Evolutionary conservation across 2,113 vertebrate genomes (phyloP).

Genomic region (Cephalopterus ornatus): DNA sequence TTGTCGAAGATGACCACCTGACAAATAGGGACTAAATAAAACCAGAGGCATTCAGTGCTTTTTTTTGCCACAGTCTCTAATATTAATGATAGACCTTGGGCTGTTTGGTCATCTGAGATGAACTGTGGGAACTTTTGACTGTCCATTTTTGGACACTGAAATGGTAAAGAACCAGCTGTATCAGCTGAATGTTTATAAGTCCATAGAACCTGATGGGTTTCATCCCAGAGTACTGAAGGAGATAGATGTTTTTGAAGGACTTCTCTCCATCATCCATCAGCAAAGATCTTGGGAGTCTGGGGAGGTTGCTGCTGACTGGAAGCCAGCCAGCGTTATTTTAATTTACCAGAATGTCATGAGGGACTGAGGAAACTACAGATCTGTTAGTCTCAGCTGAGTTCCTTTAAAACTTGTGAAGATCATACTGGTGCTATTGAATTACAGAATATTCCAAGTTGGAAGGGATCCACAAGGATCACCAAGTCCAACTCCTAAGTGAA

Average conservation of each 20-base stretch:
- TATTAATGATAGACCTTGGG: neutral
- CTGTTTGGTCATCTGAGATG: neutral
- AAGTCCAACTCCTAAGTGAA: neutral
- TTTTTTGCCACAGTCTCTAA: neutral
- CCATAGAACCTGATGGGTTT: neutral
- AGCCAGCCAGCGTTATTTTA: neutral
- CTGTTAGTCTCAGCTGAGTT: neutral
- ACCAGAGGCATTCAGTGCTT: neutral
- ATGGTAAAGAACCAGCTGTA: neutral
- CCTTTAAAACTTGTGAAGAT: neutral
- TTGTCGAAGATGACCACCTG: neutral
- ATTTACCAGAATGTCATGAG: neutral
- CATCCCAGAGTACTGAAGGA: neutral
- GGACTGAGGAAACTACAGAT: neutral
- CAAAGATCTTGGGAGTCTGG: neutral
- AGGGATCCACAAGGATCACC: no score
- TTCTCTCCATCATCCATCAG: neutral
- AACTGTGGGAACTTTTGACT: neutral
- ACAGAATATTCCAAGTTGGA: no score
- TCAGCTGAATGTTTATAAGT: neutral
- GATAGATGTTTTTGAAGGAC: fast-evolving
- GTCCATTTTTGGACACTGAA: neutral
- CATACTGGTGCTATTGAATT: neutral
- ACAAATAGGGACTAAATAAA: neutral
- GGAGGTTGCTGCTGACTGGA: neutral